phyloP scores from a whole-genome alignment of 2,888 invertebrate species.

The Sinhomidia bicolor region DNA sequence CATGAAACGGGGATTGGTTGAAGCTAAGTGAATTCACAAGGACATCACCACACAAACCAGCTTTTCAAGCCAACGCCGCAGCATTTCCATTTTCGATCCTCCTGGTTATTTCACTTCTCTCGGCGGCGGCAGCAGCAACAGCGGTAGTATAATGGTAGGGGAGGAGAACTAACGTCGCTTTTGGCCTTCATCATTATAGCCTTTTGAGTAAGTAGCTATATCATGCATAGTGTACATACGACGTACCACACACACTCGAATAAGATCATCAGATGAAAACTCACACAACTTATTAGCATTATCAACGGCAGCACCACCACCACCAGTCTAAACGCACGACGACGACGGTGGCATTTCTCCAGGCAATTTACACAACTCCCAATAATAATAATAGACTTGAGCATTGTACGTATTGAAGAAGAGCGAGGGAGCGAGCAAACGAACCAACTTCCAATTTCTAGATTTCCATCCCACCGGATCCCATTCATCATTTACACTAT shows the following conservation, averaged over 20 bases:
- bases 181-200: slow-evolving; percentile 10
- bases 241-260: too few species aligned
- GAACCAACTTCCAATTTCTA: too few species aligned
- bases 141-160: too few species aligned
- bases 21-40: background rate
- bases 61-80: background rate
- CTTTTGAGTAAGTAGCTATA: background rate
- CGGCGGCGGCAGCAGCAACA: too few species aligned
- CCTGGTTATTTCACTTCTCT: background rate
- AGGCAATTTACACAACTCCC: background rate
- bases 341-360: background rate
- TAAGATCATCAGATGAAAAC: background rate
- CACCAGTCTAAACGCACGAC: too few species aligned
- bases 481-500: too few species aligned
- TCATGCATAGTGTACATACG: too few species aligned
- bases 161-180: too few species aligned
- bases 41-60: background rate
- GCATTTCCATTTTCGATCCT: slow-evolving; percentile 2
- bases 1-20: background rate
- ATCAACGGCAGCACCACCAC: background rate
- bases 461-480: too few species aligned
- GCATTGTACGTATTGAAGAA: background rate
- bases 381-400: background rate
- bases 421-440: too few species aligned
- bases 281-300: slow-evolving; percentile 11